These are phyloP conservation scores for Fulica atra DNA, from an alignment of 2,113 vertebrate species.

Conservation along the genomic window DNA sequence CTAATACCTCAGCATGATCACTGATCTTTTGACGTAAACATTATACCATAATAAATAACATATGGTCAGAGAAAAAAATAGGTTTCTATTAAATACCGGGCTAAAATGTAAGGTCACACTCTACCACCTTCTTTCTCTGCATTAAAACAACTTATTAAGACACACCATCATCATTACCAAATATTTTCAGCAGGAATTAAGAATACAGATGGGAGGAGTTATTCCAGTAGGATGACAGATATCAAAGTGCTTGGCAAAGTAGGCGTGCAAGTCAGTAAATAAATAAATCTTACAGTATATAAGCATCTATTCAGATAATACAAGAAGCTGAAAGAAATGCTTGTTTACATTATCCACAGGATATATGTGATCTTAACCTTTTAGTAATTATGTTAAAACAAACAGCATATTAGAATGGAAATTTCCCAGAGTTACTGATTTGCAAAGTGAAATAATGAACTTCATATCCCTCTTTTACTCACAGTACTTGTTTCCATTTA, in stretches of 20 bases:
- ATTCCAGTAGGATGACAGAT: not conserved
- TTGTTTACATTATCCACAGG: slow-evolving; percentile 29
- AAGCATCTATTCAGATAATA: slow-evolving; percentile 11
- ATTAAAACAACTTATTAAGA: not conserved
- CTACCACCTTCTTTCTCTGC: not conserved
- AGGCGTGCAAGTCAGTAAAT: not conserved
- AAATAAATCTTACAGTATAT: not conserved
- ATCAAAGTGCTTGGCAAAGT: not conserved
- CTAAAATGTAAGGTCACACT: not conserved
- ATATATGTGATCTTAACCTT: slow-evolving; percentile 25
- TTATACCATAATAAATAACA: slow-evolving; percentile 36
- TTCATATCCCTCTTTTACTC: not conserved
- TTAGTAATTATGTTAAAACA: not conserved
- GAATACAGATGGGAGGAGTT: not conserved
- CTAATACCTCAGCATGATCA: not conserved
- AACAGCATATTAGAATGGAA: slow-evolving; percentile 44
- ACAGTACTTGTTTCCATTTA: slow-evolving; percentile 30
- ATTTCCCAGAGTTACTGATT: slow-evolving; percentile 36
- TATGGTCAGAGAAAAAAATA: not conserved
- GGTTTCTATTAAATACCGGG: not conserved
- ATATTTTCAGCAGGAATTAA: not conserved
- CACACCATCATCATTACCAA: not conserved
- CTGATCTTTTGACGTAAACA: slow-evolving; percentile 12
- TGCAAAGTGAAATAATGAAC: slow-evolving; percentile 54
- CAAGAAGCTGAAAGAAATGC: slow-evolving; percentile 13